Conservation (phyloP, 2,113 vertebrate species). For the Ochotona princeps region DNA sequence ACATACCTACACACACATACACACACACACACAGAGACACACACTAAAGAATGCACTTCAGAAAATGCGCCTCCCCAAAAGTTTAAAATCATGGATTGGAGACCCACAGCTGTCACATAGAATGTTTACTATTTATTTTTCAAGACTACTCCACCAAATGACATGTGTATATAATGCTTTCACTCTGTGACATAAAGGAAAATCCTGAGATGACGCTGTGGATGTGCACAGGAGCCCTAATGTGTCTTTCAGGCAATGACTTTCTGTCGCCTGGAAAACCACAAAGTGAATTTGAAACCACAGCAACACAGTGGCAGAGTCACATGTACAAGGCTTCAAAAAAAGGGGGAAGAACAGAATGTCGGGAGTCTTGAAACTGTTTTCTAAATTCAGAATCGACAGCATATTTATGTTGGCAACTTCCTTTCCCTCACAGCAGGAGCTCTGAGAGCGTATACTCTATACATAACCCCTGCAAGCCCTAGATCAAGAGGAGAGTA, state of each 20-base stretch:
- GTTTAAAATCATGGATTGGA: not conserved
- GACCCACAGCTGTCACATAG: not conserved
- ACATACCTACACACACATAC: not conserved
- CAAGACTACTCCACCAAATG: not conserved
- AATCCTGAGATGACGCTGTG: not conserved
- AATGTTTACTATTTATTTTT: not conserved
- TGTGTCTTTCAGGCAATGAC: conserved; percentile 13
- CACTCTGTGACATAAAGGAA: not conserved
- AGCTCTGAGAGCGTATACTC: conserved; percentile 22
- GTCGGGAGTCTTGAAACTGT: conserved; percentile 55
- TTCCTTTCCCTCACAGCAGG: conserved; percentile 6
- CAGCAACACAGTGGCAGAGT: not conserved
- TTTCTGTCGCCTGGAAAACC: conserved; percentile 72
- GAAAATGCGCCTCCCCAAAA: not conserved
- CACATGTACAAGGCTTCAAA: conserved; percentile 49
- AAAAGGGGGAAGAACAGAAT: conserved; percentile 22
- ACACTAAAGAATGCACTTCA: not conserved
- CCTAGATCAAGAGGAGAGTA: conserved; percentile 65
- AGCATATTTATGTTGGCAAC: conserved; percentile 70
- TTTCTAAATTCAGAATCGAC: conserved; percentile 66
- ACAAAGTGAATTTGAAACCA: conserved; percentile 75
- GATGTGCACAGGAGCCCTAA: not conserved
- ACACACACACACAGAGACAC: not conserved
- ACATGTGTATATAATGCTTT: not conserved
- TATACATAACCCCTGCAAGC: conserved; percentile 49